Conservation (phyloP, 37 sponge, comb jelly and placozoan genomes). For the Mnemiopsis leidyi region DNA sequence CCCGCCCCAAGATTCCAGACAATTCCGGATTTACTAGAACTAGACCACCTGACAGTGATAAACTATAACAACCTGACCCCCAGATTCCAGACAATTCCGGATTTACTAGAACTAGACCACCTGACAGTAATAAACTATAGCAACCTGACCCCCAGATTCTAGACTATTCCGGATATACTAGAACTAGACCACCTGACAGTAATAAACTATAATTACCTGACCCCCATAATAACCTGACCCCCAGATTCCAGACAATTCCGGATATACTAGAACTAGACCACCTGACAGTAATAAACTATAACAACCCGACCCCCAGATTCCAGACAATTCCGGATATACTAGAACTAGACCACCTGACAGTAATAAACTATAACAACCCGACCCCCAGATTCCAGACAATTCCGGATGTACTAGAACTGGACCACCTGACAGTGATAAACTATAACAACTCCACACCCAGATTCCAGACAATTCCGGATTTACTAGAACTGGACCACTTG, state of each 20-base stretch:
- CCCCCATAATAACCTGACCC: too few species aligned
- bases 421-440: constrained; percentile 96
- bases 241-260: constrained; percentile 90
- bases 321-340: constrained; percentile 86
- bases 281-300: constrained; percentile 92
- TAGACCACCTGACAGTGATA: constrained; percentile 96
- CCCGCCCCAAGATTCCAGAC: constrained; percentile 88
- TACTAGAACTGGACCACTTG: constrained; percentile 93
- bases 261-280: constrained; percentile 94
- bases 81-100: constrained; percentile 90
- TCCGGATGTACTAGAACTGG: constrained; percentile 90
- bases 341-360: constrained; percentile 94
- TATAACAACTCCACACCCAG: too few species aligned
- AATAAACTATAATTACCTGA: too few species aligned
- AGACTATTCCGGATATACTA: constrained; percentile 85
- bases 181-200: constrained; percentile 97
- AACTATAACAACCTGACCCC: too few species aligned
- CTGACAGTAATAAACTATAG: constrained; percentile 95
- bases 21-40: constrained; percentile 90
- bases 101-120: constrained; percentile 92
- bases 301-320: too few species aligned
- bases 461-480: constrained; percentile 88
- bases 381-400: constrained; percentile 80
- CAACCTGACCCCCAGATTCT: too few species aligned
- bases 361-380: too few species aligned